Evolutionary conservation across 1,140 invertebrate genomes (phyloP).

Genomic region (Diploscapter pachys): DNA sequence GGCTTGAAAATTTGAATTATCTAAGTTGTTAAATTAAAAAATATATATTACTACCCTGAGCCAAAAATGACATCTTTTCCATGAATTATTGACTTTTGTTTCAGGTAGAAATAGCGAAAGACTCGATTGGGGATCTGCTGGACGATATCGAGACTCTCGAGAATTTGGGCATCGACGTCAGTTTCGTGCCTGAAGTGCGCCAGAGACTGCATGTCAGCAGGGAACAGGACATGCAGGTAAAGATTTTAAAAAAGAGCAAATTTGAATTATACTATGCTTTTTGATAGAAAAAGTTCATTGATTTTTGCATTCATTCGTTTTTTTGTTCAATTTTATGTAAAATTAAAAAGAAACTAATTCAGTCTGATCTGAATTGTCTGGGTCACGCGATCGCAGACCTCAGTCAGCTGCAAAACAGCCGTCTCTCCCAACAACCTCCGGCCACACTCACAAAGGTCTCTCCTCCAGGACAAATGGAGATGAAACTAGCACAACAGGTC

Average conservation of each 20-base stretch:
- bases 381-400: constrained; percentile 74
- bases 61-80: constrained; percentile 2
- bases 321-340: neutral
- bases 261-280: no score
- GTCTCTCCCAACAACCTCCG: constrained; percentile 70
- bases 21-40: no score
- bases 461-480: constrained; percentile 71
- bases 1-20: neutral
- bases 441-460: constrained; percentile 71
- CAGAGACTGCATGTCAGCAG: constrained; percentile 4
- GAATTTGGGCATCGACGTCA: constrained; percentile 78
- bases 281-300: no score
- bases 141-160: constrained; percentile 73
- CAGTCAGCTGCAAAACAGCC: constrained; percentile 74
- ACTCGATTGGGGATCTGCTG: constrained; percentile 63
- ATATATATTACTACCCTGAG: no score
- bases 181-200: constrained; percentile 72
- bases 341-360: constrained; percentile 58
- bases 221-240: neutral
- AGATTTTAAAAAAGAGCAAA: no score
- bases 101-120: neutral
- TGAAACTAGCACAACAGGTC: constrained; percentile 62
- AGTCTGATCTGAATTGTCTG: constrained; percentile 73
- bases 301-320: no score
- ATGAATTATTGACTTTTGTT: no score